Base-by-base conservation (phyloP, 2,888 invertebrate genomes). In the Agrilus biguttatus region DNA sequence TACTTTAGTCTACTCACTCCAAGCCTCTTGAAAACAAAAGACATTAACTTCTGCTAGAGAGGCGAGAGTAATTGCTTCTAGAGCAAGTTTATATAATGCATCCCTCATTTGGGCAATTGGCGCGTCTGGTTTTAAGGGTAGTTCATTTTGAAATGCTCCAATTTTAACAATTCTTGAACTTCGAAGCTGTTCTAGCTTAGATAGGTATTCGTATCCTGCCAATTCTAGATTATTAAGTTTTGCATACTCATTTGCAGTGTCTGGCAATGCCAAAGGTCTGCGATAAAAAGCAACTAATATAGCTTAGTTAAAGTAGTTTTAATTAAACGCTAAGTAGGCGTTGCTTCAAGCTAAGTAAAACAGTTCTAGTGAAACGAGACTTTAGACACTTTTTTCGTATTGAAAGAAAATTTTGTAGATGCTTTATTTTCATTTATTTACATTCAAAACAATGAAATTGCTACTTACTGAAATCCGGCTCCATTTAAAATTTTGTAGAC, bases 1-100 rank as follows among this genome's bases (percentile, higher is more conserved):
- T 28, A 32, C 34, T 33, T 33, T 34, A 21, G 33, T 14, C 19
- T 23, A 68, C 81, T 73, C 68, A 91, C 90, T 78, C 97, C 97
- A 98, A 2, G 92, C 85, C 70, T 98, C 98, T 68, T 97, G 97
- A 48, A 96, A 75, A 59, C 96, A 96, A 39, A 97, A 63, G 36
- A 98, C 74, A 59, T 96, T 91, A 33, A 89, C 92, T 1, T 79
- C 79, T 52, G 80, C 82, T 10, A 66, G 59, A 0, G 80, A 83
- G 0, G 97, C 96, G 0, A 78, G 72, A 43, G 78, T 71, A 23
- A 91, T 78, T 32, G 92, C 81, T 33, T 70, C 70, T 43, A 69
- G 67, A 3, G 95, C 77, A 64, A 89, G 78, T 45, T 75, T 63
- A 62, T 82, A 80, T 50, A 96, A 73, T 2, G 87, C 86, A 47